Evolutionary conservation across 2,113 vertebrate species (phyloP).

Genomic region (Glaucidium brasilianum): DNA sequence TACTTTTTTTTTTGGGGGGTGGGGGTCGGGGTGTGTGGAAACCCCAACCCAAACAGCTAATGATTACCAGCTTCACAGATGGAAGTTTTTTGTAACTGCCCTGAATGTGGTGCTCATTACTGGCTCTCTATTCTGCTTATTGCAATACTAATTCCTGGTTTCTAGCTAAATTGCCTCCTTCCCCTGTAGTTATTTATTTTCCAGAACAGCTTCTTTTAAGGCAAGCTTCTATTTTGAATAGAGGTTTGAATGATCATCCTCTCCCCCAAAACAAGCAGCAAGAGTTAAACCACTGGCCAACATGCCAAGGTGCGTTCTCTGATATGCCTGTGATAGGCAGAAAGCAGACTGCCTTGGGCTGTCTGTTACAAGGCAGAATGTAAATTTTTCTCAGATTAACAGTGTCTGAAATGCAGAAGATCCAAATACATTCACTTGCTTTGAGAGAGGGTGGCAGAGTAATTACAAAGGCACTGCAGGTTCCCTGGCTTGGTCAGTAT

Average conservation of each 20-base stretch:
- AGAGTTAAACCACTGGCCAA: background rate
- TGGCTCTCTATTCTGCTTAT: too few relatives aligned
- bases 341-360: background rate
- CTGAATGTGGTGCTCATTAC: background rate
- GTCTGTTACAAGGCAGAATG: background rate
- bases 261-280: background rate
- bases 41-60: too few relatives aligned
- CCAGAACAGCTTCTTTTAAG: too few relatives aligned
- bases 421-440: background rate
- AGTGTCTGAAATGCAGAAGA: background rate
- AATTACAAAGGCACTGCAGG: background rate
- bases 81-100: background rate
- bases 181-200: too few relatives aligned
- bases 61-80: fast-evolving
- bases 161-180: too few relatives aligned
- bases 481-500: background rate
- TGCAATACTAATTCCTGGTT: too few relatives aligned
- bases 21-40: too few relatives aligned
- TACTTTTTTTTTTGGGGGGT: background rate
- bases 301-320: background rate
- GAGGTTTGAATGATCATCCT: background rate
- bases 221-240: too few relatives aligned
- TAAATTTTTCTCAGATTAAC: background rate
- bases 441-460: background rate
- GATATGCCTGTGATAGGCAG: background rate